Percentiles rank a stretch among this genome's conserved stretches.
Evolutionary conservation across 1,140 invertebrate species (phyloP).

Genomic region (Solenopsis fugax): DNA sequence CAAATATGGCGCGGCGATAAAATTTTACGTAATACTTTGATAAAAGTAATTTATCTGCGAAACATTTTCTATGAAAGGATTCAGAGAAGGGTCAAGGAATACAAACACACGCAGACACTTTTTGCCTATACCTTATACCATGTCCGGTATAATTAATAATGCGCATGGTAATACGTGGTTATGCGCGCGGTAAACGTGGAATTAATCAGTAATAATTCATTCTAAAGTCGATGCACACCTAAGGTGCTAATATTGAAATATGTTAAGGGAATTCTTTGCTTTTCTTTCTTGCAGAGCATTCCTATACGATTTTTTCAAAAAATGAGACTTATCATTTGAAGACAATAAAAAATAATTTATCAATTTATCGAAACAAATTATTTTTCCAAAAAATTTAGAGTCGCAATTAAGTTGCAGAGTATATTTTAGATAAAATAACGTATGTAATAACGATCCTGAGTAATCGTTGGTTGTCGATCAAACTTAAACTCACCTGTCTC

Average conservation of each 20-base stretch:
- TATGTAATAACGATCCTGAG: neutral
- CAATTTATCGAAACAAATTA: slow-evolving; percentile 2
- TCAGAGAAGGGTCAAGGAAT: neutral
- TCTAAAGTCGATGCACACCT: slow-evolving; percentile 50
- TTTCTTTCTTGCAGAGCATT: slow-evolving; percentile 2
- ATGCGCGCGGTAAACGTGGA: slow-evolving; percentile 9
- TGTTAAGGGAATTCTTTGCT: slow-evolving; percentile 1
- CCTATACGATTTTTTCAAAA: neutral
- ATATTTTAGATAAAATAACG: neutral
- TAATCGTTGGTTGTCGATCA: neutral
- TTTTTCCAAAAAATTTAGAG: neutral
- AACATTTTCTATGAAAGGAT: slow-evolving; percentile 1
- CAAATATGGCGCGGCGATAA: neutral
- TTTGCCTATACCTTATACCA: slow-evolving; percentile 16
- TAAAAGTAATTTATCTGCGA: slow-evolving; percentile 1
- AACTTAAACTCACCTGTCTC: slow-evolving; percentile 91
- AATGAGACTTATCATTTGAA: neutral
- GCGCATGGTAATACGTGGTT: slow-evolving; percentile 35
- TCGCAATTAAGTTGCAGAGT: neutral
- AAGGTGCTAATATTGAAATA: slow-evolving; percentile 54
- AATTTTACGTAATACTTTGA: neutral
- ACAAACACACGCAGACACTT: neutral
- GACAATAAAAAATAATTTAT: neutral
- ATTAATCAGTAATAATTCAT: slow-evolving; percentile 63
- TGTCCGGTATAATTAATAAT: slow-evolving; percentile 47